Percentiles rank a stretch among this genome's conserved stretches.
These are phyloP conservation scores for Congeria kusceri DNA, from an alignment of 2,888 invertebrate species.

Conservation along the genomic window DNA sequence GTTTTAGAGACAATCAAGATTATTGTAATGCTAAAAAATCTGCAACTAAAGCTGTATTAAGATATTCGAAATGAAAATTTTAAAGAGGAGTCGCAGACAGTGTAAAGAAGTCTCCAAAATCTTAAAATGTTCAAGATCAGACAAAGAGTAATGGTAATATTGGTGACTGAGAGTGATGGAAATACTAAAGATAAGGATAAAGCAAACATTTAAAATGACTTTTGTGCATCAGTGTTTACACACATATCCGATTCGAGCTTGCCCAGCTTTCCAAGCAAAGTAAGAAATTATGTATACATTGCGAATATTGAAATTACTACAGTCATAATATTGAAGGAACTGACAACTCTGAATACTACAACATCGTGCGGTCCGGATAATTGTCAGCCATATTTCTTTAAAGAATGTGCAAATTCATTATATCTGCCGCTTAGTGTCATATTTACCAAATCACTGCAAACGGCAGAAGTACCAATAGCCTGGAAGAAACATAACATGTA, in stretches of 20 bases:
- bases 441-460: constrained; percentile 16
- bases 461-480: constrained; percentile 17
- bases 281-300: background rate
- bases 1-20: constrained; percentile 18
- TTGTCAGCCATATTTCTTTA: constrained; percentile 19
- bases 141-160: constrained; percentile 20
- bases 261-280: background rate
- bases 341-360: constrained; percentile 7
- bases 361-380: constrained; percentile 28
- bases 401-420: constrained; percentile 2
- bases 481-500: constrained; percentile 35
- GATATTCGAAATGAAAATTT: no score
- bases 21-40: constrained; percentile 18
- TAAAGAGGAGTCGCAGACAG: no score
- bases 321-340: background rate
- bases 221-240: constrained; percentile 32
- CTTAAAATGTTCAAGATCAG: background rate
- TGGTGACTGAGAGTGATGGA: constrained; percentile 16
- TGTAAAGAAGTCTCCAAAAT: no score
- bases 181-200: constrained; percentile 28
- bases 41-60: constrained; percentile 19
- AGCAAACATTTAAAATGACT: constrained; percentile 28
- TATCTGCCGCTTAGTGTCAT: background rate
- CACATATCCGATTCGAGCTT: constrained; percentile 4
- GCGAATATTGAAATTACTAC: background rate